Evolutionary conservation across 2,888 invertebrate species (phyloP).

Genomic region (Plemyria rubiginata): DNA sequence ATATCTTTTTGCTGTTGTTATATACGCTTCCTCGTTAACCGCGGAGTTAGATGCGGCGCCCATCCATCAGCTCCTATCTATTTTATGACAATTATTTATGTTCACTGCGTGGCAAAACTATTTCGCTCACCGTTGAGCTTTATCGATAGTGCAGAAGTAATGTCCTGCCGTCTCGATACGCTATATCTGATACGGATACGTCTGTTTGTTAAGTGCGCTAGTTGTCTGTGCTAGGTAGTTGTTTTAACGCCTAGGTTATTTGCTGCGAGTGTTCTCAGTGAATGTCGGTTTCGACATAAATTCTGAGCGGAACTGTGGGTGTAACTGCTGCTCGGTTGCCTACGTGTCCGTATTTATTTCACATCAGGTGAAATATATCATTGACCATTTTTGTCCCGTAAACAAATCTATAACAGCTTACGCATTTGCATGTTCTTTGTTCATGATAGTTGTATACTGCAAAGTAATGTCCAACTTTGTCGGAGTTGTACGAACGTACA

Average conservation of each 20-base stretch:
- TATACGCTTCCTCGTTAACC: conserved; percentile 73
- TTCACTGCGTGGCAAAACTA: conserved; percentile 78
- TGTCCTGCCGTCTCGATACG: conserved; percentile 80
- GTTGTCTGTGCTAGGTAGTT: conserved; percentile 74
- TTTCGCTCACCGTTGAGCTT: conserved; percentile 83
- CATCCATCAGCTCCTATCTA: conserved; percentile 81
- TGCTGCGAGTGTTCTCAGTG: conserved; percentile 79
- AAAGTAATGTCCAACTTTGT: neutral
- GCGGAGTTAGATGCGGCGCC: conserved; percentile 52
- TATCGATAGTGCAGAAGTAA: conserved; percentile 83
- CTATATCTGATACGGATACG: conserved; percentile 83
- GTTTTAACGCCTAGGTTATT: conserved; percentile 84
- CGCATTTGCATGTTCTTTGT: conserved; percentile 32
- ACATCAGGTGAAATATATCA: conserved; percentile 69
- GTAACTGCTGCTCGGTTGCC: conserved; percentile 76
- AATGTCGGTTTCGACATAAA: conserved; percentile 82
- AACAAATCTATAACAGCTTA: conserved; percentile 51
- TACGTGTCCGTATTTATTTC: conserved; percentile 74
- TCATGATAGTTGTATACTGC: neutral
- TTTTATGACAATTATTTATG: conserved; percentile 85
- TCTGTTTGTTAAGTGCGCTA: conserved; percentile 84
- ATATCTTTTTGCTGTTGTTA: conserved; percentile 37
- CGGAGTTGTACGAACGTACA: neutral
- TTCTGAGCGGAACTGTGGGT: conserved; percentile 81
- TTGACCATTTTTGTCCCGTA: conserved; percentile 59